phyloP scores from a whole-genome alignment of 2,888 invertebrate species.

The Lingula anatina region DNA sequence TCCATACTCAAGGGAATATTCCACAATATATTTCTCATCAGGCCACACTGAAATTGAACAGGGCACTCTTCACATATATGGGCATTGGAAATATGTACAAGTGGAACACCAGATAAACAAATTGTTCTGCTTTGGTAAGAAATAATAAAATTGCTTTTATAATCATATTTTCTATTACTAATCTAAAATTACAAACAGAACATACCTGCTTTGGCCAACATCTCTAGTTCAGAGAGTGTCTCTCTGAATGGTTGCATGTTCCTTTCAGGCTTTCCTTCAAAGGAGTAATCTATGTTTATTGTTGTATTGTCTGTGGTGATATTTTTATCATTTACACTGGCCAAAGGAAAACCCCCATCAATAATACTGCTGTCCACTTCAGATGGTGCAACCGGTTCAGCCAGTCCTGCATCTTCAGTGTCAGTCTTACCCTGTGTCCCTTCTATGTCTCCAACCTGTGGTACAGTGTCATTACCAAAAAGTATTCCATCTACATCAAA shows the following conservation, averaged over 20 bases:
- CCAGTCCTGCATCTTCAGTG: constrained; percentile 1
- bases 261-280: constrained; percentile 2
- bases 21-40: constrained; percentile 93
- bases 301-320: background rate
- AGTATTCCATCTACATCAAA: constrained; percentile 1
- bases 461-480: background rate
- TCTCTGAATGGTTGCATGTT: constrained; percentile 27
- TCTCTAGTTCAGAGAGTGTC: constrained; percentile 59
- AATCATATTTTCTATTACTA: background rate
- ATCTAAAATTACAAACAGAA: background rate
- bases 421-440: constrained; percentile 3
- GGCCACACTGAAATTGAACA: constrained; percentile 56
- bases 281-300: background rate
- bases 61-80: background rate
- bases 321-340: background rate
- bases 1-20: constrained; percentile 96
- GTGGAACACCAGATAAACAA: too few relatives aligned
- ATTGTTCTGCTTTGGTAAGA: too few relatives aligned
- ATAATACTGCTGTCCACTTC: background rate
- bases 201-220: constrained; percentile 60
- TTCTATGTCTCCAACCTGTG: constrained; percentile 2
- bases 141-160: too few relatives aligned
- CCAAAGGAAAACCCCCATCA: background rate
- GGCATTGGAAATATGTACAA: too few relatives aligned
- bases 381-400: background rate